phyloP scores from a whole-genome alignment of 2,113 vertebrate genomes.

The Okapia johnstoni region DNA sequence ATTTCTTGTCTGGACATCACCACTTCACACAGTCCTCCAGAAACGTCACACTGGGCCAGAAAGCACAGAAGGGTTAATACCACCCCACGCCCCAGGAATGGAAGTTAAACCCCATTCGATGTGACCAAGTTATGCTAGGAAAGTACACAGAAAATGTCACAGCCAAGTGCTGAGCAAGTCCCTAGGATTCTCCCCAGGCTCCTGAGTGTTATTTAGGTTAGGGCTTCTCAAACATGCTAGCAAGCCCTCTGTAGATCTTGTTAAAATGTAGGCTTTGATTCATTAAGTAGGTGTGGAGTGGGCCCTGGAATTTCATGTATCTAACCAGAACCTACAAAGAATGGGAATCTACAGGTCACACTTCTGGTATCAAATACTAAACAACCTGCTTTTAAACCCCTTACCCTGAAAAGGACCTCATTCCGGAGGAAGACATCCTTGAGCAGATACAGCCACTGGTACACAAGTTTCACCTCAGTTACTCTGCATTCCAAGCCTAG shows the following conservation, averaged over 20 bases:
- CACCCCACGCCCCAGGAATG: background rate
- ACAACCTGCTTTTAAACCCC: background rate
- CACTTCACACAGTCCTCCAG: background rate
- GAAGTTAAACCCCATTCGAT: background rate
- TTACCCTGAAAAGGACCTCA: background rate
- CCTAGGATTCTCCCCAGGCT: background rate
- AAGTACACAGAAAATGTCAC: background rate
- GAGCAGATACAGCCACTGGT: background rate
- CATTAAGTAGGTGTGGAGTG: too few relatives aligned
- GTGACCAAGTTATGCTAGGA: background rate
- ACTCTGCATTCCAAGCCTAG: background rate
- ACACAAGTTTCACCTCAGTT: background rate
- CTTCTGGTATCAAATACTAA: background rate
- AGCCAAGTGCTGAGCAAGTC: background rate
- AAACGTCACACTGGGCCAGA: background rate
- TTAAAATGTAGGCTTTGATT: background rate
- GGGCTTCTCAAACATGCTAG: background rate
- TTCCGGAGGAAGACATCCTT: background rate
- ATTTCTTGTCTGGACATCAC: background rate
- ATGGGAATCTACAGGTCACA: background rate
- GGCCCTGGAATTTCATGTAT: background rate
- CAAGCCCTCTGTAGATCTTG: background rate
- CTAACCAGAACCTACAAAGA: background rate
- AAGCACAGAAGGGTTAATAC: background rate
- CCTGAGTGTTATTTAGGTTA: background rate